Evolutionary conservation across 1,140 invertebrate genomes (phyloP).

Genomic region (Tetramorium parvispinum): DNA sequence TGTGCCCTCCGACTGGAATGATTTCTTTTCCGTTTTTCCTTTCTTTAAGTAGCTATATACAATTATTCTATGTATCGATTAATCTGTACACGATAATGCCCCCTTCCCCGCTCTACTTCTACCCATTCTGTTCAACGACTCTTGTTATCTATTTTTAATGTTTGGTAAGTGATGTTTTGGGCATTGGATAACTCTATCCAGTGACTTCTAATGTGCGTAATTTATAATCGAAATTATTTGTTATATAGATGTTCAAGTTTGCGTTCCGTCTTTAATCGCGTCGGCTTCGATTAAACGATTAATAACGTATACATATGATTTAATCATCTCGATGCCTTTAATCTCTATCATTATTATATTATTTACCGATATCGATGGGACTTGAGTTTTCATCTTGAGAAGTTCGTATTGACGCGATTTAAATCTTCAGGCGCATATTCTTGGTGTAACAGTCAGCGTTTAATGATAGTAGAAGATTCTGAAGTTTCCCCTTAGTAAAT

Average conservation of each 20-base stretch:
- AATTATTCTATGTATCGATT: slow-evolving; percentile 27
- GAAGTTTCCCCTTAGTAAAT: not conserved
- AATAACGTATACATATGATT: slow-evolving; percentile 19
- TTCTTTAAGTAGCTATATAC: slow-evolving; percentile 4
- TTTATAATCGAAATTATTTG: slow-evolving; percentile 23
- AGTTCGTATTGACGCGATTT: not conserved
- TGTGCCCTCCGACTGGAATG: not conserved
- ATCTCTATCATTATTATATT: slow-evolving; percentile 12
- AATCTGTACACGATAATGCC: slow-evolving; percentile 14
- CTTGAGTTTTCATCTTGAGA: not conserved
- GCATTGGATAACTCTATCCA: slow-evolving; percentile 1
- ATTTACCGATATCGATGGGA: slow-evolving; percentile 12
- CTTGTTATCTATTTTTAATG: slow-evolving; percentile 59
- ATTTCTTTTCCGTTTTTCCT: not conserved
- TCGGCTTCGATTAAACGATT: too few relatives aligned
- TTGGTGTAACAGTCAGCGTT: not conserved
- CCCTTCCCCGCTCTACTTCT: not conserved
- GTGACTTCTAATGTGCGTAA: not conserved
- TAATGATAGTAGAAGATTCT: not conserved
- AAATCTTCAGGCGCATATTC: not conserved
- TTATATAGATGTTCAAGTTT: slow-evolving; percentile 15
- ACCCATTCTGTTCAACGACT: not conserved
- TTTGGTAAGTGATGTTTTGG: slow-evolving; percentile 16
- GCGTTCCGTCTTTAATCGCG: slow-evolving; percentile 3
- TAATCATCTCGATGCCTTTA: not conserved